Evolutionary conservation across 2,113 vertebrate species (phyloP).

Genomic region (Talpa occidentalis): DNA sequence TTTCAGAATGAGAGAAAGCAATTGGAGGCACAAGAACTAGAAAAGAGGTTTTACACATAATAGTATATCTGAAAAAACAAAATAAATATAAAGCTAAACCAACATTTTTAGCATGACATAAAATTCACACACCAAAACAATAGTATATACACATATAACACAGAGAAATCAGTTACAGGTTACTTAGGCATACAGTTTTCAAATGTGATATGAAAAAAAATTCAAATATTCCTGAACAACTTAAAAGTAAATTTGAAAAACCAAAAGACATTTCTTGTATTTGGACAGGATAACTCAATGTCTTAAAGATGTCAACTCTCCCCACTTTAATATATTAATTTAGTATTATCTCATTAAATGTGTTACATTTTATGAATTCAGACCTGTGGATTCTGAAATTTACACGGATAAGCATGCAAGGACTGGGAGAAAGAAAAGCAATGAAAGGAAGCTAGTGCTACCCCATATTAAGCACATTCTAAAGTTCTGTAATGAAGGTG

Average conservation of each 20-base stretch:
- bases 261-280: background rate
- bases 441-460: background rate
- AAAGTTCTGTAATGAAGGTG: background rate
- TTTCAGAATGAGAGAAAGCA: background rate
- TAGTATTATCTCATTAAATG: background rate
- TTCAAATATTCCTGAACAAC: background rate
- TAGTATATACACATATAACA: background rate
- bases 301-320: background rate
- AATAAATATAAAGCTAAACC: background rate
- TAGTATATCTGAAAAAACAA: background rate
- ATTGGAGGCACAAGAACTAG: background rate
- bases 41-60: background rate
- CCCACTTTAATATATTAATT: background rate
- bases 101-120: background rate
- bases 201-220: slow-evolving; percentile 1
- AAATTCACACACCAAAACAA: background rate
- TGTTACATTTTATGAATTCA: background rate
- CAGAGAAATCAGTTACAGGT: background rate
- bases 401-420: background rate
- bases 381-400: background rate
- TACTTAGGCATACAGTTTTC: background rate
- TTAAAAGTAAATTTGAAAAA: slow-evolving; percentile 1
- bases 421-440: background rate
- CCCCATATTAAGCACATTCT: background rate
- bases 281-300: background rate